phyloP scores from a whole-genome alignment of 2,888 invertebrate genomes.

The Bibio marci region DNA sequence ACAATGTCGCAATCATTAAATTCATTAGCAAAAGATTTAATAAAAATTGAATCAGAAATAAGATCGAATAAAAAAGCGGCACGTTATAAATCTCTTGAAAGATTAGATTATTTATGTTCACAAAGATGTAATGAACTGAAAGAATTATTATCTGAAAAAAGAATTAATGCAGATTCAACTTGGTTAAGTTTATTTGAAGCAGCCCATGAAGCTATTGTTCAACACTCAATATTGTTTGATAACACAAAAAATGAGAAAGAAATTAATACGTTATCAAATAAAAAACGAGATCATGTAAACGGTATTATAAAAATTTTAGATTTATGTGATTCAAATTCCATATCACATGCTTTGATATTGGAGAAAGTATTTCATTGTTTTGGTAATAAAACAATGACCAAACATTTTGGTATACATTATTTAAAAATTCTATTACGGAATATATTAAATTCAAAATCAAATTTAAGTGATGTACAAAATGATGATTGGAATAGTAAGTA shows the following conservation, averaged over 20 bases:
- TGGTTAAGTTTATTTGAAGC: neutral
- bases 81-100: neutral
- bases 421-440: slow-evolving; percentile 1
- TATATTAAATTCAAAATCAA: slow-evolving; percentile 2
- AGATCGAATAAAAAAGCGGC: neutral
- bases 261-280: neutral
- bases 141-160: neutral
- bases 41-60: neutral
- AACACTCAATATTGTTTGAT: neutral
- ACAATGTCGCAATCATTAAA: no score
- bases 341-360: neutral
- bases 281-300: neutral
- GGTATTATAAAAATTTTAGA: neutral
- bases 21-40: neutral
- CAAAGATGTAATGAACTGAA: neutral
- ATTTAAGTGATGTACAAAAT: neutral
- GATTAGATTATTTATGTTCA: neutral
- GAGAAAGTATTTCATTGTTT: neutral
- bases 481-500: slow-evolving; percentile 4
- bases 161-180: neutral
- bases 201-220: neutral
- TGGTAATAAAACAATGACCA: neutral
- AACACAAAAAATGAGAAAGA: neutral
- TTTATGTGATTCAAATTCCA: neutral
- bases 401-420: slow-evolving; percentile 1